A percentile compares a stretch with the other conserved stretches of the same genome.
phyloP scores from a whole-genome alignment of 2,888 invertebrate species.

The Alcis repandata region DNA sequence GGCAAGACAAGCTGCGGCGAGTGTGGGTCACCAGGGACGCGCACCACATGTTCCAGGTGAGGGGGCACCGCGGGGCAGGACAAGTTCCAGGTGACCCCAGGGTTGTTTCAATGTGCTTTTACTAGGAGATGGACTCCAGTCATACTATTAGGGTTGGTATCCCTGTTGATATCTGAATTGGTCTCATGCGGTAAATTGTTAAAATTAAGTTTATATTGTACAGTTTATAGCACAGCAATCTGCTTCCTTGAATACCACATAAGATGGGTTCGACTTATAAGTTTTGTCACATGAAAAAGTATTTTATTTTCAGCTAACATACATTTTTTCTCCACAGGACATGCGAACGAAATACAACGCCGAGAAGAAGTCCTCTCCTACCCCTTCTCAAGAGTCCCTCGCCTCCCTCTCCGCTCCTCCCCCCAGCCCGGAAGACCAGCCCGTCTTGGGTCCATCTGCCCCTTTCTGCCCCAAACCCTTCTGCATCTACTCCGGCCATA shows the following conservation, averaged over 20 bases:
- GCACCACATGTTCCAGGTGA: slow-evolving; percentile 93
- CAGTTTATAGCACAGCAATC: too few species aligned
- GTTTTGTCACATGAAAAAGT: too few species aligned
- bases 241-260: too few species aligned
- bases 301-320: neutral
- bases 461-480: slow-evolving; percentile 96
- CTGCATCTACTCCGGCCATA: slow-evolving; percentile 97
- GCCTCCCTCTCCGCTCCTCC: slow-evolving; percentile 87
- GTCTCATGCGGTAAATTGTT: too few species aligned
- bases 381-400: slow-evolving; percentile 96
- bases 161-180: too few species aligned
- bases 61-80: neutral
- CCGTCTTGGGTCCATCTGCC: slow-evolving; percentile 86
- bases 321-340: slow-evolving; percentile 86
- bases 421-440: slow-evolving; percentile 83
- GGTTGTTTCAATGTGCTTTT: too few species aligned
- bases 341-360: slow-evolving; percentile 98
- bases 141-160: too few species aligned
- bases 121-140: too few species aligned
- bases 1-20: slow-evolving; percentile 82
- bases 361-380: slow-evolving; percentile 95
- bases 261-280: too few species aligned
- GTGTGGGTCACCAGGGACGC: slow-evolving; percentile 98
- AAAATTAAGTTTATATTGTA: too few species aligned
- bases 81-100: slow-evolving; percentile 90